These are phyloP conservation scores for Picathartes gymnocephalus DNA, from an alignment of 2,113 vertebrate genomes.

Conservation along the genomic window DNA sequence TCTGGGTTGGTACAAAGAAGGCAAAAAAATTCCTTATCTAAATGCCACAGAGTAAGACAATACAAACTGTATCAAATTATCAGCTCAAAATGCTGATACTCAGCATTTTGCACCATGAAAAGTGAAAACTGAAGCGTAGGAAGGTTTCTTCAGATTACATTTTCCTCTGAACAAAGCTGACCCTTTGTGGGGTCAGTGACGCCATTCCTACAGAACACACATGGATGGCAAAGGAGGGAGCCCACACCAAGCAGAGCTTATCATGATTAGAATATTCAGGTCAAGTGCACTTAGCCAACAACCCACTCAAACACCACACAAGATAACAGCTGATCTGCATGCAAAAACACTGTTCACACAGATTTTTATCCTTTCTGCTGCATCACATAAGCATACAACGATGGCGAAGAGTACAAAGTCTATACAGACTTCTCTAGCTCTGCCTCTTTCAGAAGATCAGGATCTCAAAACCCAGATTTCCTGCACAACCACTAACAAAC, in stretches of 20 bases:
- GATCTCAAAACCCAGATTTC: not conserved
- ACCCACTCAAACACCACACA: not conserved
- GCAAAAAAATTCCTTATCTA: not conserved
- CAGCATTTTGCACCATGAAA: not conserved
- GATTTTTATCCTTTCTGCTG: slow-evolving; percentile 13
- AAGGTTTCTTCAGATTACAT: not conserved
- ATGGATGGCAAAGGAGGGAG: slow-evolving; percentile 19
- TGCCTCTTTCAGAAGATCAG: not conserved
- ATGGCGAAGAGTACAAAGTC: not conserved
- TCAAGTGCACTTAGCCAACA: slow-evolving; percentile 36
- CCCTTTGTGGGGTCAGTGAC: not conserved
- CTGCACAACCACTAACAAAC: not conserved
- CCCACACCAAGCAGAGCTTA: not conserved
- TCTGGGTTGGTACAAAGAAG: not conserved
- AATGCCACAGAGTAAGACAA: not conserved
- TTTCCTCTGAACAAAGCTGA: slow-evolving; percentile 9
- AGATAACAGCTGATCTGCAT: slow-evolving; percentile 17
- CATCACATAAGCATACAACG: not conserved
- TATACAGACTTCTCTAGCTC: not conserved
- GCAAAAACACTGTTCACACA: not conserved
- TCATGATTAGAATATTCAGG: slow-evolving; percentile 23
- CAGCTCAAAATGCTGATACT: not conserved
- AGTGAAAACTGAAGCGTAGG: slow-evolving; percentile 1
- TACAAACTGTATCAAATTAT: not conserved
- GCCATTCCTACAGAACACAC: not conserved